Percentiles rank a stretch among this genome's conserved stretches.
Conservation (phyloP, 1,140 invertebrate species). For the Drosophila ananassae region DNA sequence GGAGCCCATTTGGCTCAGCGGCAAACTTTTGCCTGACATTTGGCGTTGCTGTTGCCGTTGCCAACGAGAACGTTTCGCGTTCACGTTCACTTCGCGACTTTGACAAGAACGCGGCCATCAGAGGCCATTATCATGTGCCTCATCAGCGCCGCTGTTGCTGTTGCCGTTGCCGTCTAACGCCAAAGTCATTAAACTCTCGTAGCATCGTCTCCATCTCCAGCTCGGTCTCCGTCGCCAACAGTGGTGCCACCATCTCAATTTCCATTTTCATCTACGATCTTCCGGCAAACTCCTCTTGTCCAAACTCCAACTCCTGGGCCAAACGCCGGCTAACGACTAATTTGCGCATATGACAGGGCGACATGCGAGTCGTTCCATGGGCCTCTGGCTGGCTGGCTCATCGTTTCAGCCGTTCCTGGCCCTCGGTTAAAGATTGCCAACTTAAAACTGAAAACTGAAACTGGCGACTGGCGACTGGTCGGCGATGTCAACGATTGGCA, state of each 20-base stretch:
- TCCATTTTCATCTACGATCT: conserved; percentile 21
- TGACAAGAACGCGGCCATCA: conserved; percentile 79
- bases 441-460: conserved; percentile 1
- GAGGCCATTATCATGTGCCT: conserved; percentile 76
- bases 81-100: conserved; percentile 61
- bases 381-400: neutral
- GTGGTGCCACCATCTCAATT: neutral
- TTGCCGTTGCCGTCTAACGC: conserved; percentile 58
- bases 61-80: conserved; percentile 32
- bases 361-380: conserved; percentile 61
- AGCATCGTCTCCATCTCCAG: conserved; percentile 30
- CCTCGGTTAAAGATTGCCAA: conserved; percentile 29
- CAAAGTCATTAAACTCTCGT: conserved; percentile 74
- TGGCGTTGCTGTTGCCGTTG: conserved; percentile 36
- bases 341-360: conserved; percentile 78
- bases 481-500: conserved; percentile 68
- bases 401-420: conserved; percentile 6
- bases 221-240: neutral
- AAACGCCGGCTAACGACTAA: conserved; percentile 74
- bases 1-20: conserved; percentile 43
- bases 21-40: conserved; percentile 53
- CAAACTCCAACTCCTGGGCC: conserved; percentile 10
- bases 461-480: conserved; percentile 8
- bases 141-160: conserved; percentile 59
- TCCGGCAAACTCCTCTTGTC: neutral